These are phyloP conservation scores for Calcarius lapponicus DNA, from an alignment of 2,797 vertebrate species.

Conservation along the genomic window DNA sequence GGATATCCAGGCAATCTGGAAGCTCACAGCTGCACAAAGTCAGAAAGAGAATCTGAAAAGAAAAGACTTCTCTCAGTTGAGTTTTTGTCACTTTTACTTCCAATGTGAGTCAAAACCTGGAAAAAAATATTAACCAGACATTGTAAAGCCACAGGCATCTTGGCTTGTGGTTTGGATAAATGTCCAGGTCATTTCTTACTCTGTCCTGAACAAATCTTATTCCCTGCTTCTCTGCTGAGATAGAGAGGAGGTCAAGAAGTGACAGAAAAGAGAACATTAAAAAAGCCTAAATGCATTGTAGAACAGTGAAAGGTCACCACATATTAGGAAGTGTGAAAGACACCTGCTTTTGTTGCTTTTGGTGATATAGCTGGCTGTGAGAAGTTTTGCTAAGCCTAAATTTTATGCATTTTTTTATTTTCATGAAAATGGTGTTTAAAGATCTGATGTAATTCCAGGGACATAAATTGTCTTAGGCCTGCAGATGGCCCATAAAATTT, in stretches of 20 bases:
- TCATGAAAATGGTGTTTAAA: constrained; percentile 1
- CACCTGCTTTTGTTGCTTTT: neutral
- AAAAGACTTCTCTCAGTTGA: neutral
- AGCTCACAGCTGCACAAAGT: neutral
- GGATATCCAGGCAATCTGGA: neutral
- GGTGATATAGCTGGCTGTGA: neutral
- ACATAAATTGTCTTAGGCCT: constrained; percentile 12
- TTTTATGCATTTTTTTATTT: neutral
- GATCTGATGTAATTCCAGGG: neutral
- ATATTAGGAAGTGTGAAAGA: neutral
- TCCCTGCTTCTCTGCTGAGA: neutral
- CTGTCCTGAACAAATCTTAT: neutral
- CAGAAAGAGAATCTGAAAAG: neutral
- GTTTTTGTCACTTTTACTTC: constrained; percentile 39
- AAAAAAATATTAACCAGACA: constrained; percentile 5
- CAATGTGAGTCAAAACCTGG: neutral
- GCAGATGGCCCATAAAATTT: constrained; percentile 10
- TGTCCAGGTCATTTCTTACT: neutral
- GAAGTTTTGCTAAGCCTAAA: neutral
- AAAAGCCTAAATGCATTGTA: neutral
- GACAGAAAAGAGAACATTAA: neutral
- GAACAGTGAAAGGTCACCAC: neutral
- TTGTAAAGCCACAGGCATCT: constrained; percentile 34
- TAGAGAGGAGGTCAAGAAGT: neutral
- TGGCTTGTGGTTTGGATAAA: constrained; percentile 5